Evolutionary conservation across 2,797 vertebrate species (phyloP), one percentile per base, ranked within the genome.

Genomic region (Psittacula derbiana): DNA sequence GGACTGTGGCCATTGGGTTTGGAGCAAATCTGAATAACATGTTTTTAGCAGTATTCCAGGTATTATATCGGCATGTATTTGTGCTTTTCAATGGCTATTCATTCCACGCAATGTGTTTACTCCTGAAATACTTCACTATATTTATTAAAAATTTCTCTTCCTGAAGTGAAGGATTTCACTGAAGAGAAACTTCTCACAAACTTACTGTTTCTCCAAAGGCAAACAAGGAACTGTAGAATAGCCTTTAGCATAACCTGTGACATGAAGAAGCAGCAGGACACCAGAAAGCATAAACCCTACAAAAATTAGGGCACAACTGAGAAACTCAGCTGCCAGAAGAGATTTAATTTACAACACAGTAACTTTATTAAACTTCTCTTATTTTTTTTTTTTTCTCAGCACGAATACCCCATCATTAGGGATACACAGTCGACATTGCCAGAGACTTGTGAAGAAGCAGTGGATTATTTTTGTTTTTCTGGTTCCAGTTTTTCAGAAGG

Each of bases 401-500:
- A 79, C 3, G 61, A 84, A 79, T 10, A 44, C 7, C 10, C 4
- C 3, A 19, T 38, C 0, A 0, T 11, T 49, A 38, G 27, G 12
- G 11, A 11, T 24, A 27, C 14, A 20, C 8, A 46, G 18, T 7
- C 38, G 33, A 41, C 8, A 16, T 12, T 28, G 21, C 8, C 23
- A 41, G 55, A 71, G 38, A 65, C 12, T n/a, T 30, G 10, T 50
- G 47, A 89, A 70, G 24, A 87, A 86, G 6, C 2, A 2, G 8
- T 36, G 47, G 8, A 4, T 11, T 12, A 18, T 28, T 38, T 28
- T 50, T 43, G 31, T 28, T 57, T 33, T 30, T n/a, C 12, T 43
- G 41, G 2, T 61, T 80, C 8, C 6, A 19, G 10, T 44, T 72
- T 69, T 36, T 73, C 46, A 67, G 13, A 64, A 50, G 10, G 5